Evolutionary conservation across 2,113 vertebrate genomes (phyloP).

Genomic region (Scytalopus superciliaris): DNA sequence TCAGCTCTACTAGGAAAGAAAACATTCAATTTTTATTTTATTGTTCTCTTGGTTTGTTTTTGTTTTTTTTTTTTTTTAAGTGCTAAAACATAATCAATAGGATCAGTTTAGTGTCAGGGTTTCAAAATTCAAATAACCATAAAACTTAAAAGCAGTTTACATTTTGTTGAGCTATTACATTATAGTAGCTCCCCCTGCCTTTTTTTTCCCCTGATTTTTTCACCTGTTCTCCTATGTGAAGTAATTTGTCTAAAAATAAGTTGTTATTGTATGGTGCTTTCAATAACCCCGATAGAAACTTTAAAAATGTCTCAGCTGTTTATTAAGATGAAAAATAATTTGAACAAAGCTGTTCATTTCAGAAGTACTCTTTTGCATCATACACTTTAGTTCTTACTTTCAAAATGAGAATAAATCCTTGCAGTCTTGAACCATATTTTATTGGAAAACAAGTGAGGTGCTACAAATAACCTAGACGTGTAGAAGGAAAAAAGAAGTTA

Average conservation of each 20-base stretch:
- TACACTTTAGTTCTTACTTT: not conserved
- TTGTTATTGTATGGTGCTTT: not conserved
- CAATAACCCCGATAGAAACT: not conserved
- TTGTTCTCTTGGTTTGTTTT: not conserved
- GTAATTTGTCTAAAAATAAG: not conserved
- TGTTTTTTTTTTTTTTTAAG: not conserved
- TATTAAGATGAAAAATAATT: not conserved
- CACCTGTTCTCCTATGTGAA: not conserved
- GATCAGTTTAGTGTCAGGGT: not conserved
- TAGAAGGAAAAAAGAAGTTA: not conserved
- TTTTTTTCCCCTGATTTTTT: not conserved
- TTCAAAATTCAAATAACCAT: not conserved
- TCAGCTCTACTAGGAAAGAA: not conserved
- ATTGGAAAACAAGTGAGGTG: not conserved
- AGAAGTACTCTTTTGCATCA: not conserved
- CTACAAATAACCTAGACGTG: not conserved
- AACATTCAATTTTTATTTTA: not conserved
- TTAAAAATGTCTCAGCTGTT: not conserved
- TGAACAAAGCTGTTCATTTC: not conserved
- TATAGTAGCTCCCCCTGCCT: accelerated
- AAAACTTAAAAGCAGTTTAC: not conserved
- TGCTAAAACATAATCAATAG: not conserved
- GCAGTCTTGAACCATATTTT: not conserved
- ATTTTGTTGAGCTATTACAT: not conserved
- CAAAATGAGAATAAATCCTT: not conserved